These are phyloP conservation scores for Malaclemys terrapin DNA, from an alignment of 2,113 vertebrate species.

Conservation along the genomic window DNA sequence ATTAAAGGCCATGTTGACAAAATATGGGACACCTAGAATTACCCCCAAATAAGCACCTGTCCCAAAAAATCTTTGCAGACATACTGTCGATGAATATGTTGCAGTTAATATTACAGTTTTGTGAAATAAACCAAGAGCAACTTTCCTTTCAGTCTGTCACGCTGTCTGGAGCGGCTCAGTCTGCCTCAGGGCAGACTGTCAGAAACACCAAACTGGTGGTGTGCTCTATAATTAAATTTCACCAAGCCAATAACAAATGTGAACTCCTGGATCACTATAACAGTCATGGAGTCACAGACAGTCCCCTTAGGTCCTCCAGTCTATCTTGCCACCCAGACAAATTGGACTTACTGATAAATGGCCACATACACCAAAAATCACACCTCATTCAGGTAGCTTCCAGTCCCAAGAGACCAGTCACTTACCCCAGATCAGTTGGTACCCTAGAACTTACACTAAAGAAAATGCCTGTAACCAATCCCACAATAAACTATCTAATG, in stretches of 20 bases:
- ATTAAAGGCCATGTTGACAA: conserved; percentile 24
- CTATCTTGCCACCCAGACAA: not conserved
- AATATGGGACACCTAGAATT: not conserved
- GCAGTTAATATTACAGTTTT: not conserved
- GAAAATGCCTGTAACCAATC: not conserved
- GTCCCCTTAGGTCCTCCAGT: not conserved
- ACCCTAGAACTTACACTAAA: not conserved
- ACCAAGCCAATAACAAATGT: not conserved
- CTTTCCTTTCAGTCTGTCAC: not conserved
- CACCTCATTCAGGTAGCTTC: not conserved
- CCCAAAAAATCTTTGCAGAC: not conserved
- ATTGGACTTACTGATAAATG: not conserved
- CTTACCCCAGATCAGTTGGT: not conserved
- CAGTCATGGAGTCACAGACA: not conserved
- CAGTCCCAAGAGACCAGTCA: not conserved
- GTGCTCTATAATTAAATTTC: not conserved
- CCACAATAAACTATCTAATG: not conserved
- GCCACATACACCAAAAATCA: not conserved
- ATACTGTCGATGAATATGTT: not conserved
- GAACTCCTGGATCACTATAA: not conserved
- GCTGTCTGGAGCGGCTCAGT: not conserved
- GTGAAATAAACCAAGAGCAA: not conserved
- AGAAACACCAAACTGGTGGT: not conserved
- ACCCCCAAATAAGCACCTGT: not conserved
- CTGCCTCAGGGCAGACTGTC: not conserved